These are phyloP conservation scores for Bombus polaris DNA, from an alignment of 1,140 invertebrate genomes.

Conservation along the genomic window DNA sequence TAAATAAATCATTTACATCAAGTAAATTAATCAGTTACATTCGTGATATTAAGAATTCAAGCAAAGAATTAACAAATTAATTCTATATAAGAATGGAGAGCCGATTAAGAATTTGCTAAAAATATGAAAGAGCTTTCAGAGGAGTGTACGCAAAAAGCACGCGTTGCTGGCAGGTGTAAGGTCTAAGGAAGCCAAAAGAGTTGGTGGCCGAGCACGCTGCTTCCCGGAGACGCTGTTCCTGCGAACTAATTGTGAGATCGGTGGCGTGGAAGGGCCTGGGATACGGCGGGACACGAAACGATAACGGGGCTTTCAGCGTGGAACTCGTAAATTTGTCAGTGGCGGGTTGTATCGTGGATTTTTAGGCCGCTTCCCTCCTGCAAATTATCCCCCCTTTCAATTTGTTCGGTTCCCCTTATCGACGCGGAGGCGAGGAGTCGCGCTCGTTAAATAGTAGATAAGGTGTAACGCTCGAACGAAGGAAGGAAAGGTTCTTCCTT, in stretches of 20 bases:
- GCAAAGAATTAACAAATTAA: too few species aligned
- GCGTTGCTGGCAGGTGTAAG: conserved; percentile 8
- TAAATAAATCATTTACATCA: too few species aligned
- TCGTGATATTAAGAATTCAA: too few species aligned
- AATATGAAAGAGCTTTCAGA: not conserved
- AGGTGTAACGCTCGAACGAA: conserved; percentile 55
- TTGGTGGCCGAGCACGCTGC: not conserved
- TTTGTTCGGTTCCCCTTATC: conserved; percentile 61
- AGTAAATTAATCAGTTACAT: too few species aligned
- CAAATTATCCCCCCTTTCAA: conserved; percentile 66
- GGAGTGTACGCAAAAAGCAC: not conserved
- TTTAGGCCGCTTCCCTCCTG: conserved; percentile 45
- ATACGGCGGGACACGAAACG: conserved; percentile 46
- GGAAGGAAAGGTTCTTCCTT: conserved; percentile 23
- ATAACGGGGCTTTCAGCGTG: conserved; percentile 54
- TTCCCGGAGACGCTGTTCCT: conserved; percentile 4
- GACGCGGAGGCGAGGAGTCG: conserved; percentile 4
- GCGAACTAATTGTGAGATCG: conserved; percentile 68
- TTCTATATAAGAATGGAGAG: not conserved
- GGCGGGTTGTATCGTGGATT: conserved; percentile 26
- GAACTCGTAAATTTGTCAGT: conserved; percentile 70
- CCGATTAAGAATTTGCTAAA: not conserved
- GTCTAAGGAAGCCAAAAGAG: not conserved
- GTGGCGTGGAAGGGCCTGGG: conserved; percentile 6
- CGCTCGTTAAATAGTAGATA: conserved; percentile 65